phyloP scores from a whole-genome alignment of 1,140 invertebrate genomes.

The Magallana gigas region DNA sequence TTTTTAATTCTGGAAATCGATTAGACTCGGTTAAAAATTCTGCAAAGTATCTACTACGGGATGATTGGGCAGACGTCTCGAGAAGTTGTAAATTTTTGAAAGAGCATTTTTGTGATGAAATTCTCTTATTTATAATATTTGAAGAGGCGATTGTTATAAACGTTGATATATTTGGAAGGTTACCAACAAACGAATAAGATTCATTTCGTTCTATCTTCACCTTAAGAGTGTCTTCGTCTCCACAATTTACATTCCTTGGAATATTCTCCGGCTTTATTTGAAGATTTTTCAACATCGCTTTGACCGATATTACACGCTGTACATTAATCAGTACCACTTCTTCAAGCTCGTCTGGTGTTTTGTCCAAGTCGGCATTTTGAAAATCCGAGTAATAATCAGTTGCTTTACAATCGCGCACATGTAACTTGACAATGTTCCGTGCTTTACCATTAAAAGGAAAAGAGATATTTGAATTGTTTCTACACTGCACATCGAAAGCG shows the following conservation, averaged over 20 bases:
- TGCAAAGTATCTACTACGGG: slow-evolving; percentile 51
- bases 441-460: slow-evolving; percentile 56
- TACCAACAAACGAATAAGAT: slow-evolving; percentile 47
- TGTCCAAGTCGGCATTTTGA: neutral
- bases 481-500: slow-evolving; percentile 52
- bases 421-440: slow-evolving; percentile 43
- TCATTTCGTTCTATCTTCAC: slow-evolving; percentile 48
- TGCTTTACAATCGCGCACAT: slow-evolving; percentile 49
- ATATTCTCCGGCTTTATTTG: slow-evolving; percentile 32
- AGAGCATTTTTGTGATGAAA: slow-evolving; percentile 51
- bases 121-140: slow-evolving; percentile 46
- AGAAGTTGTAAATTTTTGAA: slow-evolving; percentile 43
- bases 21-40: slow-evolving; percentile 53
- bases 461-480: slow-evolving; percentile 34
- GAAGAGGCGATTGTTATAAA: slow-evolving; percentile 1
- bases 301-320: slow-evolving; percentile 11
- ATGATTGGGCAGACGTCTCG: slow-evolving; percentile 49
- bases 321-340: slow-evolving; percentile 46
- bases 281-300: slow-evolving; percentile 37
- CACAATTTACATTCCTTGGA: slow-evolving; percentile 53
- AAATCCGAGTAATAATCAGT: slow-evolving; percentile 54
- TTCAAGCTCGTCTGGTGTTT: slow-evolving; percentile 49
- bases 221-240: slow-evolving; percentile 55
- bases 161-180: neutral
- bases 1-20: slow-evolving; percentile 45